Base-by-base conservation (phyloP, 2,113 vertebrate species). In the Ginglymostoma cirratum region DNA sequence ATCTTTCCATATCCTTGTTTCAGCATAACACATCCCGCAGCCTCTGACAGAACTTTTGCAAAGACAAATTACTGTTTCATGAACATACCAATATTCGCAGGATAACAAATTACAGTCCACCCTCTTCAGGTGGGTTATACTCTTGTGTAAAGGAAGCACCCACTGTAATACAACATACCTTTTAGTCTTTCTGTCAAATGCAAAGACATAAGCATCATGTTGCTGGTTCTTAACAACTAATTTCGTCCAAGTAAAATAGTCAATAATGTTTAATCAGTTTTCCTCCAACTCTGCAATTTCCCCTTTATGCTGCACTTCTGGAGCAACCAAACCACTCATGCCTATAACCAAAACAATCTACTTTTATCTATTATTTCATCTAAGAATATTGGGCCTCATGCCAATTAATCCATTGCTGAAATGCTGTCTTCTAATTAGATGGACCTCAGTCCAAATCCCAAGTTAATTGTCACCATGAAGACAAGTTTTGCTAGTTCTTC, bases 1-100 rank as follows among this genome's bases (percentile, higher is more conserved):
- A 99, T 99, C 98, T 99, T 98, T 97, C 98, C 97, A 95, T 98
- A 98, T 98, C 98, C 98, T 98, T 99, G 98, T 97, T 98, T 98
- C 98, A 99, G 98, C 98, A 98, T 99, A 98, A 98, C 98, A 97
- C 97, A 97, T 98, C 98, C 98, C 96, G 98, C 98, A 97, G 98
- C 98, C 98, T 98, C 97, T 97, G 98, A 98, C 98, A 97, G 98
- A 97, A 98, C 98, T 98, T 98, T 98, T 97, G 98, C 97, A 97
- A 97, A 98, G 97, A 97, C 97, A 98, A 97, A 98, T 98, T 97
- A 97, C 97, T 98, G 97, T 97, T 98, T 98, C 98, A 97, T 98
- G 98, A 98, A 98, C 97, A 97, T 97, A 97, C 97, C 98, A 97
- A 97, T 98, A 98, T 97, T 97, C 97, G 98, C 98, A 98, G 97